These are phyloP conservation scores for Exocentrus adspersus DNA, from an alignment of 2,888 invertebrate genomes.

Conservation along the genomic window DNA sequence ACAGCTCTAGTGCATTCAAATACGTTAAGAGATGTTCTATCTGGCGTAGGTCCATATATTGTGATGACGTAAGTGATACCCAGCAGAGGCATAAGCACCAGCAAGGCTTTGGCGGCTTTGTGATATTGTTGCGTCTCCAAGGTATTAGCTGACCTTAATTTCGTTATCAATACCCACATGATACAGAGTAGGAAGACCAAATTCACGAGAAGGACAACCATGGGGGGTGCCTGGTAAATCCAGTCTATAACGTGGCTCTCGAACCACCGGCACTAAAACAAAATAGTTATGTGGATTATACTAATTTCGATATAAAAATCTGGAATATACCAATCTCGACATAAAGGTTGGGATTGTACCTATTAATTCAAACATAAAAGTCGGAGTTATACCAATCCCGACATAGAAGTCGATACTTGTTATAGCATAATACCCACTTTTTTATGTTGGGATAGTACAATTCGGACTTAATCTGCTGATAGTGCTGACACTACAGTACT, in stretches of 20 bases:
- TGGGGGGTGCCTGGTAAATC: conserved; percentile 87
- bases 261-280: conserved; percentile 78
- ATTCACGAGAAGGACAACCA: conserved; percentile 84
- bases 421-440: no score
- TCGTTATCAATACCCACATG: conserved; percentile 94
- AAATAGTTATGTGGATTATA: no score
- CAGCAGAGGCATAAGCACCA: conserved; percentile 92
- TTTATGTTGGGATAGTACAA: no score
- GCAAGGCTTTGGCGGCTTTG: conserved; percentile 89
- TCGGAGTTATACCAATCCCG: no score
- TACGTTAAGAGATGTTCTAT: conserved; percentile 77
- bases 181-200: conserved; percentile 83
- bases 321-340: no score
- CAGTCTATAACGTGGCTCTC: conserved; percentile 83
- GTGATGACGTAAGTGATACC: conserved; percentile 92
- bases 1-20: conserved; percentile 84
- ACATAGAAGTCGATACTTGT: no score
- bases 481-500: no score
- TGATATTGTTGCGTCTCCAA: conserved; percentile 90
- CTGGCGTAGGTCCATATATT: conserved; percentile 83
- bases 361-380: no score
- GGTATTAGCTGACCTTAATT: conserved; percentile 89
- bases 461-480: no score
- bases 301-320: no score
- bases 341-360: no score